Percentiles rank a stretch among this genome's conserved stretches.
phyloP scores from a whole-genome alignment of 2,113 vertebrate genomes.

The Rhea americana region DNA sequence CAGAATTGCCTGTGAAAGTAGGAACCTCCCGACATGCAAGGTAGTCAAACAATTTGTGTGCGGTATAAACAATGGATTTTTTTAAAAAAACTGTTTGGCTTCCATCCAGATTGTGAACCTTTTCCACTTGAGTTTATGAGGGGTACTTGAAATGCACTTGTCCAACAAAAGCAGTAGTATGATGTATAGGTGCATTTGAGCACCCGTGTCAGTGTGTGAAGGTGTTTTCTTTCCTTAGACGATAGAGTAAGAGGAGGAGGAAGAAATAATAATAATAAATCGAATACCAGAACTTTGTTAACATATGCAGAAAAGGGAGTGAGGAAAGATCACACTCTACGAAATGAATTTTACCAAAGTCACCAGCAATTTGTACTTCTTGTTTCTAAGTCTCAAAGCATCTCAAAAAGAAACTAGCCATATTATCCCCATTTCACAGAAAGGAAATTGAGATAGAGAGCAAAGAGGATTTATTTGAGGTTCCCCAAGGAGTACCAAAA shows the following conservation, averaged over 20 bases:
- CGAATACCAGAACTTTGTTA: background rate
- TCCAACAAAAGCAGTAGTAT: slow-evolving; percentile 41
- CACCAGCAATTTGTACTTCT: background rate
- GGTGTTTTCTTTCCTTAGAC: slow-evolving; percentile 2
- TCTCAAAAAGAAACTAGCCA: background rate
- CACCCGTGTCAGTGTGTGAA: slow-evolving; percentile 54
- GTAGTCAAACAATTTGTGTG: background rate
- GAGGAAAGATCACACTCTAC: background rate
- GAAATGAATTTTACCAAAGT: background rate
- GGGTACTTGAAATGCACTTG: slow-evolving; percentile 61
- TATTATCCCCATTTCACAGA: background rate
- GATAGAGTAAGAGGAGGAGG: background rate
- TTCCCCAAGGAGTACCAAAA: background rate
- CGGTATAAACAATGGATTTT: slow-evolving; percentile 25
- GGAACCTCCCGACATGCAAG: background rate
- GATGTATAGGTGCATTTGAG: slow-evolving; percentile 33
- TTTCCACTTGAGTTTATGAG: slow-evolving; percentile 62
- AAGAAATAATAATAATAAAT: background rate
- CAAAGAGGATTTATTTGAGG: background rate
- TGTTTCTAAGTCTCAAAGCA: background rate
- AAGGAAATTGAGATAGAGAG: background rate
- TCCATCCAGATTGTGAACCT: slow-evolving; percentile 47
- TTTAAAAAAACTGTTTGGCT: slow-evolving; percentile 43
- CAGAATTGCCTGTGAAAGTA: background rate
- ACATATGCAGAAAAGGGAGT: background rate